These are phyloP conservation scores for Drosophila dives DNA, from an alignment of 2,888 invertebrate genomes.

Conservation along the genomic window DNA sequence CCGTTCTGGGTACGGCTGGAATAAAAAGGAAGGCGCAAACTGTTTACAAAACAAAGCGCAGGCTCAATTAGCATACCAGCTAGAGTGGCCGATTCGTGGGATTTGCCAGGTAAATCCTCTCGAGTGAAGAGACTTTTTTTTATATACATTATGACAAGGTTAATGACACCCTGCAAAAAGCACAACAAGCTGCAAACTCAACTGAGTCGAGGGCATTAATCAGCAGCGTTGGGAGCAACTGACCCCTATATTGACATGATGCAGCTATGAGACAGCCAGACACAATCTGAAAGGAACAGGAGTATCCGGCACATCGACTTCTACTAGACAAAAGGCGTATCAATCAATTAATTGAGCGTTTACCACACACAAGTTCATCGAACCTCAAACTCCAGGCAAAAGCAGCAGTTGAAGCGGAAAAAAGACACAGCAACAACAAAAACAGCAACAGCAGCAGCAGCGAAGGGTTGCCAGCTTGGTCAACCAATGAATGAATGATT, in stretches of 20 bases:
- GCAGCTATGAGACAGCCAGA: slow-evolving; percentile 9
- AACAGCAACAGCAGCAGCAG: slow-evolving; percentile 17
- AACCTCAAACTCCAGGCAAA: slow-evolving; percentile 62
- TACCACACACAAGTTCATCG: slow-evolving; percentile 71
- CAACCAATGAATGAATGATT: slow-evolving; percentile 34
- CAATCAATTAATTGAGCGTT: slow-evolving; percentile 78
- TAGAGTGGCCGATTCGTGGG: slow-evolving; percentile 49
- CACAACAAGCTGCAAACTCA: slow-evolving; percentile 12
- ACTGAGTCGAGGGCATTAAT: slow-evolving; percentile 38
- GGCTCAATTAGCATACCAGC: slow-evolving; percentile 75
- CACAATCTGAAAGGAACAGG: slow-evolving; percentile 27
- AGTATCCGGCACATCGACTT: slow-evolving; percentile 27
- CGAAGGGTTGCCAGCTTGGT: slow-evolving; percentile 47
- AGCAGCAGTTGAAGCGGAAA: slow-evolving; percentile 43
- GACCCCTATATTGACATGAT: slow-evolving; percentile 67
- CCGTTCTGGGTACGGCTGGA: background rate
- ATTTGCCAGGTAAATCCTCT: slow-evolving; percentile 30
- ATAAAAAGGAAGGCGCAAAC: slow-evolving; percentile 43
- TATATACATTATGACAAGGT: slow-evolving; percentile 79
- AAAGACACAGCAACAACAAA: slow-evolving; percentile 31
- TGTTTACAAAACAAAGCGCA: slow-evolving; percentile 74
- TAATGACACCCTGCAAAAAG: slow-evolving; percentile 60
- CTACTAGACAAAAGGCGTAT: slow-evolving; percentile 52
- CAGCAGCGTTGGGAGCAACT: slow-evolving; percentile 41
- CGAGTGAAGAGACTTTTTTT: background rate